Conservation (phyloP, 2,888 invertebrate species). For the Cataglyphis altisquamis region DNA sequence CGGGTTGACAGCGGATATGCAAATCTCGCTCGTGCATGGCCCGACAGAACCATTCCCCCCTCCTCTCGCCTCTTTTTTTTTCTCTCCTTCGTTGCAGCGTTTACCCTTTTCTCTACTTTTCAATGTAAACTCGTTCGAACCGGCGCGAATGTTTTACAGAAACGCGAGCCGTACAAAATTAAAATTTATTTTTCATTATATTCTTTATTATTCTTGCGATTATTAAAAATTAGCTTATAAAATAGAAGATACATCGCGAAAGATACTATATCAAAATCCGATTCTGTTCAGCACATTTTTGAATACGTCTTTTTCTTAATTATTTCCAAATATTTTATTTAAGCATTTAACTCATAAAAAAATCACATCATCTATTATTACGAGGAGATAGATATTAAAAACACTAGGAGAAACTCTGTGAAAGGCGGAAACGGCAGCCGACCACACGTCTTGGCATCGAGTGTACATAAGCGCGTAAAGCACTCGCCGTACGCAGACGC, state of each 20-base stretch:
- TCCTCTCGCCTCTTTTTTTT: constrained; percentile 51
- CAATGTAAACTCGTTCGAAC: constrained; percentile 76
- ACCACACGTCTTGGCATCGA: constrained; percentile 4
- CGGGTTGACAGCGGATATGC: constrained; percentile 81
- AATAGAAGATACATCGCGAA: not conserved
- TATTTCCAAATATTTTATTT: not conserved
- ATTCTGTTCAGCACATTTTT: not conserved
- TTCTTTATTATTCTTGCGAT: not conserved
- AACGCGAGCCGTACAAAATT: constrained; percentile 51
- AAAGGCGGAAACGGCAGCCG: constrained; percentile 8
- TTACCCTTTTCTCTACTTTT: constrained; percentile 38
- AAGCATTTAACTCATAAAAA: not conserved
- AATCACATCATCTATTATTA: not conserved
- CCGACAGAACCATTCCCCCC: constrained; percentile 56
- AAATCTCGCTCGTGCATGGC: constrained; percentile 74
- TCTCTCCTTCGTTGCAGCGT: not conserved
- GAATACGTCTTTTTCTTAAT: not conserved
- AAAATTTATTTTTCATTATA: not conserved
- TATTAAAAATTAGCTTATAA: not conserved
- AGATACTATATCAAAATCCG: not conserved
- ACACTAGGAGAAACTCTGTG: not conserved
- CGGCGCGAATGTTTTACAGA: constrained; percentile 47
- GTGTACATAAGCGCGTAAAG: constrained; percentile 32
- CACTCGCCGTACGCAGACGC: constrained; percentile 68
- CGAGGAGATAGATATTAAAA: not conserved